A percentile compares a stretch with the other conserved stretches of the same genome.
phyloP scores from a whole-genome alignment of 2,113 vertebrate species.

The Lagopus muta region DNA sequence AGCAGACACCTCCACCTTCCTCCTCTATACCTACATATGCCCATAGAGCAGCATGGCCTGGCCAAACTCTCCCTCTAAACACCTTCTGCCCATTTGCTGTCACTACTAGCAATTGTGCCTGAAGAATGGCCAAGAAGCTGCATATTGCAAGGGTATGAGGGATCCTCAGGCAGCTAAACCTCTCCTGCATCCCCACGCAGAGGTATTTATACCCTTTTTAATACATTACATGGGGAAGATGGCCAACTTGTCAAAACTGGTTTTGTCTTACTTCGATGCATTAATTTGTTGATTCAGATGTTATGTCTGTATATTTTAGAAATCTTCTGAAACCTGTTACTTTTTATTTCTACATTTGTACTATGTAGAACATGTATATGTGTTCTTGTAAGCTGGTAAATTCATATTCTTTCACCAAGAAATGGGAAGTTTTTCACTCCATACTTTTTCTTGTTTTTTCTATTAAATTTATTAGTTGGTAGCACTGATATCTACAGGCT shows the following conservation, averaged over 20 bases:
- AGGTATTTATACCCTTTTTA: fast-evolving
- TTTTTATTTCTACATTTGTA: not conserved
- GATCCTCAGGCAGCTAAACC: not conserved
- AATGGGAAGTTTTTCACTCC: not conserved
- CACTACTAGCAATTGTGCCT: not conserved
- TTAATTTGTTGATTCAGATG: not conserved
- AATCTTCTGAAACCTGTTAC: not conserved
- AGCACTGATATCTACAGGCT: constrained; percentile 6
- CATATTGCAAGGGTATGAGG: not conserved
- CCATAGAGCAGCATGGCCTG: fast-evolving
- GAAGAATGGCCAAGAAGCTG: not conserved
- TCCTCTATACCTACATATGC: fast-evolving
- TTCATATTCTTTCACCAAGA: not conserved
- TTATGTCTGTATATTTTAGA: not conserved
- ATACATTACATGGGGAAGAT: not conserved
- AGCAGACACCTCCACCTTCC: not conserved
- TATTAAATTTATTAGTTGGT: constrained; percentile 58
- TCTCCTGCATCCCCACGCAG: not conserved
- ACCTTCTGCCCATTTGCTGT: fast-evolving
- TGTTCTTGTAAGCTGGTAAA: not conserved
- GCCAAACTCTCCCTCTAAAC: not conserved
- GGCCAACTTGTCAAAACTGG: fast-evolving
- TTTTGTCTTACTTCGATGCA: not conserved
- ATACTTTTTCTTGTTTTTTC: constrained; percentile 42
- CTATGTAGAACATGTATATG: not conserved